phyloP scores from a whole-genome alignment of 2,113 vertebrate genomes.

The Otolemur garnettii region DNA sequence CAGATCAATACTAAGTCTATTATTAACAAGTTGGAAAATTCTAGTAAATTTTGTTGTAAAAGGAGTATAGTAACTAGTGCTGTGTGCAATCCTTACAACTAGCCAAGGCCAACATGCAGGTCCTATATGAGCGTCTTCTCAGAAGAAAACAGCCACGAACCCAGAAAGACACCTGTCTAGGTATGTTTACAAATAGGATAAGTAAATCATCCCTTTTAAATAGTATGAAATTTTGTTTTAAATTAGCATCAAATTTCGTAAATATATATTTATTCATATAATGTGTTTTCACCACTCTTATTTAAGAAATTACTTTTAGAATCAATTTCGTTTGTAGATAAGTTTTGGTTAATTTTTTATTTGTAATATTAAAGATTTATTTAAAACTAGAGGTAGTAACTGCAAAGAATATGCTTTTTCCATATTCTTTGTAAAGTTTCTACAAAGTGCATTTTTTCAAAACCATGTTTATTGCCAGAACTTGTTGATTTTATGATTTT shows the following conservation, averaged over 20 bases:
- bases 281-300: constrained; percentile 41
- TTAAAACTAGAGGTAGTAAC: constrained; percentile 48
- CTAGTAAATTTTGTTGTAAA: constrained; percentile 87
- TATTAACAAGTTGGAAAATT: constrained; percentile 89
- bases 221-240: constrained; percentile 69
- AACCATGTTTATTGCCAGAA: constrained; percentile 16
- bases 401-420: not conserved
- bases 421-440: constrained; percentile 42
- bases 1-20: constrained; percentile 85
- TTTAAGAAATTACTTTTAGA: constrained; percentile 57
- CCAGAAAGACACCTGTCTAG: constrained; percentile 96
- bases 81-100: constrained; percentile 98
- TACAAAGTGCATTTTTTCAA: constrained; percentile 57
- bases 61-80: constrained; percentile 94
- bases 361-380: constrained; percentile 58
- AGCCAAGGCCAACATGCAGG: constrained; percentile 99
- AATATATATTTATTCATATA: constrained; percentile 51
- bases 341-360: constrained; percentile 58
- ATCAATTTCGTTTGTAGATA: constrained; percentile 32
- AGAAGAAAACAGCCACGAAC: constrained; percentile 98
- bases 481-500: constrained; percentile 45
- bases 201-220: constrained; percentile 84
- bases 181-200: constrained; percentile 92
- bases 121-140: constrained; percentile 99
- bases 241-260: constrained; percentile 68